Percentiles rank a stretch among this genome's conserved stretches.
Conservation (phyloP, 2,888 invertebrate genomes). For the Pyrochroa serraticornis region DNA sequence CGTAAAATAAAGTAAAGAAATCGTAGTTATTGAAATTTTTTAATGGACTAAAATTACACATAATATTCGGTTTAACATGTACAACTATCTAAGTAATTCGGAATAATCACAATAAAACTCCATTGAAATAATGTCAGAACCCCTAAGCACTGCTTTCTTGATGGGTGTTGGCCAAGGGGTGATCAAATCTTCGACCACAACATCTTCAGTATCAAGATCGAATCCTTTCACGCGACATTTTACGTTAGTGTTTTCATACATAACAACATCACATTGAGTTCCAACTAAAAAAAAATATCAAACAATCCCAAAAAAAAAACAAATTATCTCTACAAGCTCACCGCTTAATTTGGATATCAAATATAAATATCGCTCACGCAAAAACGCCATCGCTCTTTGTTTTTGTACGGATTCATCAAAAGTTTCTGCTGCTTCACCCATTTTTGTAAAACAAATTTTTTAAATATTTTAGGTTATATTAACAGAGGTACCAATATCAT, state of each 20-base stretch:
- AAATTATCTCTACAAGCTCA: slow-evolving; percentile 30
- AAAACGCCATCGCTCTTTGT: slow-evolving; percentile 45
- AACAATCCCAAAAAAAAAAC: slow-evolving; percentile 1
- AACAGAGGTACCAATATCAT: slow-evolving; percentile 11
- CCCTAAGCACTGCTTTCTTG: slow-evolving; percentile 46
- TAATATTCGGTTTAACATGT: too few relatives aligned
- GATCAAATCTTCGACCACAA: slow-evolving; percentile 50
- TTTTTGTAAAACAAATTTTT: too few relatives aligned
- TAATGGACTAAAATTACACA: background rate
- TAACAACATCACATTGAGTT: slow-evolving; percentile 44
- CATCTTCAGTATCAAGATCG: slow-evolving; percentile 48
- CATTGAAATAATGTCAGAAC: slow-evolving; percentile 49
- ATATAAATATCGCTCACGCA: slow-evolving; percentile 49
- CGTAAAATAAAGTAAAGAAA: too few relatives aligned
- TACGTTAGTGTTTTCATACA: slow-evolving; percentile 50
- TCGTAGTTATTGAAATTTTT: too few relatives aligned
- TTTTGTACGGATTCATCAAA: slow-evolving; percentile 18
- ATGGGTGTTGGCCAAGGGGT: slow-evolving; percentile 43
- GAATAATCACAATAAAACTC: slow-evolving; percentile 26
- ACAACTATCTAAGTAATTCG: slow-evolving; percentile 5
- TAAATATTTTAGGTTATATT: background rate
- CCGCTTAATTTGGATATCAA: slow-evolving; percentile 49
- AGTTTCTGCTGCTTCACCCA: too few relatives aligned
- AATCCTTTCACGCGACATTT: slow-evolving; percentile 47
- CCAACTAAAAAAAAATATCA: slow-evolving; percentile 29